Conservation (phyloP, 2,797 vertebrate species). For the Myripristis jacobus region DNA sequence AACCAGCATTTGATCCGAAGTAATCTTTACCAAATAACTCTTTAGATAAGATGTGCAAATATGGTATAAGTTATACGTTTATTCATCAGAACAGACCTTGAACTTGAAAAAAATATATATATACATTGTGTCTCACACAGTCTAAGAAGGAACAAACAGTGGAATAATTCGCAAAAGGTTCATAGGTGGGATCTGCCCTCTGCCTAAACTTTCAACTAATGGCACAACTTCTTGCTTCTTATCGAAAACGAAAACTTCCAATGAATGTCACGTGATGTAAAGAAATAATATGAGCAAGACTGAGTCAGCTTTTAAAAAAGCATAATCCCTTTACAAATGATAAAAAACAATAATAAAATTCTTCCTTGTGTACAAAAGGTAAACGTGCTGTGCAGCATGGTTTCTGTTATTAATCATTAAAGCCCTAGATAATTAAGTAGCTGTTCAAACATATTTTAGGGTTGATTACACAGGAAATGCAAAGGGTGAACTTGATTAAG, state of each 20-base stretch:
- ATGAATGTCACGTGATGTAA: background rate
- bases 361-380: no score
- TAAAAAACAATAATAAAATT: background rate
- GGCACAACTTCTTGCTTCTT: background rate
- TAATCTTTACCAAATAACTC: conserved; percentile 1
- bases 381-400: no score
- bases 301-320: background rate
- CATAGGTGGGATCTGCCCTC: background rate
- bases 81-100: background rate
- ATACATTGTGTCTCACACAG: no score
- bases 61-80: background rate
- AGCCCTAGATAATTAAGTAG: no score
- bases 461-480: no score
- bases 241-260: background rate
- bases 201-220: background rate
- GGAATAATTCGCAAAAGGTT: conserved; percentile 21
- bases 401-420: no score
- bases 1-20: conserved; percentile 17
- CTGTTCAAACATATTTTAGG: no score
- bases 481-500: background rate
- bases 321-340: background rate
- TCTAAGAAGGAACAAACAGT: no score
- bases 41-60: conserved; percentile 28
- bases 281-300: background rate
- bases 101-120: background rate